Conservation (phyloP, 37 sponge, comb jelly and placozoan genomes). For the Tethya wilhelma region DNA sequence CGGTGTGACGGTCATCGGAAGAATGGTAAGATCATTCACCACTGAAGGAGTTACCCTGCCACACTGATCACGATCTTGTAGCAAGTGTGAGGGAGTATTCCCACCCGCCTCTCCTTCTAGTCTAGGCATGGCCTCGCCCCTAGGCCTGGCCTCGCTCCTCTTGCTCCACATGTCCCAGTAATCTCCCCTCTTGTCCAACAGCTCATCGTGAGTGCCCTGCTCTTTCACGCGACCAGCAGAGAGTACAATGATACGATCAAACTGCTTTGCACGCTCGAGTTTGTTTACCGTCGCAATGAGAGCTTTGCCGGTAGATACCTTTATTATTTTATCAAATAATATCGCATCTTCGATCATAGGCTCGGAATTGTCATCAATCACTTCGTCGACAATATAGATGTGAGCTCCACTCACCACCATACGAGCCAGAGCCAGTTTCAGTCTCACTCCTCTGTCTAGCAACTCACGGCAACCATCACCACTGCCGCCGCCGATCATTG, state of each 20-base stretch:
- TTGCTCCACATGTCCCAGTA: conserved; percentile 63
- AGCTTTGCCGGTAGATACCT: conserved; percentile 50
- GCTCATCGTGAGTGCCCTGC: conserved; percentile 51
- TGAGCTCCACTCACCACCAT: conserved; percentile 45
- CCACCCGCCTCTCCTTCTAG: no score
- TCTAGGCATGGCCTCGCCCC: no score
- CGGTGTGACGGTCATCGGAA: no score
- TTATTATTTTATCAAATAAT: conserved; percentile 44
- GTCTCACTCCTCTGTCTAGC: conserved; percentile 66
- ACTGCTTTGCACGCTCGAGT: conserved; percentile 46
- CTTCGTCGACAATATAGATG: conserved; percentile 61
- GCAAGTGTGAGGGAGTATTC: no score
- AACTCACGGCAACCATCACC: no score
- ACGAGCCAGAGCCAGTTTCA: conserved; percentile 64
- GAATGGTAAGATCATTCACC: no score
- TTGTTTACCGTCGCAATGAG: conserved; percentile 51
- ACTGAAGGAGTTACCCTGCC: no score
- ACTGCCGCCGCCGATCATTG: conserved; percentile 21
- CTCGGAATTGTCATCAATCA: conserved; percentile 65
- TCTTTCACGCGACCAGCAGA: conserved; percentile 64
- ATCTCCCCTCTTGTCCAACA: conserved; percentile 38
- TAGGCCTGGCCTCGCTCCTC: no score
- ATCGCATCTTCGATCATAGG: conserved; percentile 36
- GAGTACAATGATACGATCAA: conserved; percentile 59
- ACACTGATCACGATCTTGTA: no score